Base-by-base conservation (phyloP, 2,797 vertebrate genomes). In the Sylvilagus floridanus region DNA sequence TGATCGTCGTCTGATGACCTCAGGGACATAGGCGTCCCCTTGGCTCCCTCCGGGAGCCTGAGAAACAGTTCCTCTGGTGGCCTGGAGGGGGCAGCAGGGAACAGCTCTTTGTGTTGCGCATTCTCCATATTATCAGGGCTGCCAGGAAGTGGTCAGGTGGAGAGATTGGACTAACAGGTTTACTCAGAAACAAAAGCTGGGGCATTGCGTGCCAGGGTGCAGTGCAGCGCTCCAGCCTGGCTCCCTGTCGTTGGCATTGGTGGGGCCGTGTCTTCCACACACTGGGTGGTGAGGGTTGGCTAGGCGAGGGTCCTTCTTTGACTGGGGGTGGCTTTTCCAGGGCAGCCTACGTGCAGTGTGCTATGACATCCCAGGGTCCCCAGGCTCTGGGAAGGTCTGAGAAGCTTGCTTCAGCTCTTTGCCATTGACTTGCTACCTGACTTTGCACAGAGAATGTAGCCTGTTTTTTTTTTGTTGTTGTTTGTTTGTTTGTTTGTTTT, bases 81-180 rank as follows among this genome's bases (percentile, higher is more conserved):
- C 50, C 50, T 37, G 73, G 88, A 62, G 35, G 21, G 5, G 17
- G 16, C 14, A 12, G 86, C 47, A 37, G 85, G 57, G 84, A 81
- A 84, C 63, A 90, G 37, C 68, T 60, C 77, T 54, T 84, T 88
- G 35, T 77, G 60, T 95, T 91, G 69, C 71, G 89, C 79, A 24
- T 71, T 79, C 54, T 7, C 28, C 92, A 79, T 83, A 95, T 85
- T 75, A 71, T 85, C 75, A 91, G 60, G 65, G 37, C 68, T 82
- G 60, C 65, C 86, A 75, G 93, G 86, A 95, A 92, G 42, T 83
- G 3, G 2, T 62, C 69, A 73, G 63, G 69, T 57, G 73, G 26
- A 85, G 79, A 42, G 22, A 32, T 63, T 52, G 57, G 86, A 83
- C 37, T 65, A 85, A 57, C 22, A 63, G 65, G 7, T 63, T 92